Evolutionary conservation across 2,113 vertebrate genomes (phyloP), one percentile per base, ranked within the genome.

Genomic region (Gambusia affinis): DNA sequence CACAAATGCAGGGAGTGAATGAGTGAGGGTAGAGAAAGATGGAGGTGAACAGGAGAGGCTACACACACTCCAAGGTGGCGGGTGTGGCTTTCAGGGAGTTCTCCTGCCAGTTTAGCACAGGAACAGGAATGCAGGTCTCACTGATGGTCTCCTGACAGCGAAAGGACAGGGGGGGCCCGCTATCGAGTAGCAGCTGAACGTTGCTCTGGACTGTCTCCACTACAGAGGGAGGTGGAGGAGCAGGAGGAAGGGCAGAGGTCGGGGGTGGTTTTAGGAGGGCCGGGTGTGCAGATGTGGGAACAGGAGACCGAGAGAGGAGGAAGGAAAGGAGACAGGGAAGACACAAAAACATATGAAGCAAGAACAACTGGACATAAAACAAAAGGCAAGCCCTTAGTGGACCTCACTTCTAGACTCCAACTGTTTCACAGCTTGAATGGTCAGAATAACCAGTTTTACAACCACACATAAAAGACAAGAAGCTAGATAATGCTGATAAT

Each of bases 171-270:
- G 95, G 92, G 90, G 92, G 93, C 75, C 95, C 95, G 60, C 95
- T 95, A 94, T 99, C 97, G 94, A 96, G 94, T 82, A 98, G 94
- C 92, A 98, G 96, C 93, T 95, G 95, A 73, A 96, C 95, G 90
- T 96, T 96, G 95, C 95, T 97, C 96, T 98, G 97, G 95, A 98
- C 93, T 93, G 97, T 97, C 95, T 98, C 97, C 83, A 98, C 97
- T 97, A 91, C 91, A 96, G 93, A 88, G 90, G 90, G 90, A 86
- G 73, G 72, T 67, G 80, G 70, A 64, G 74, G 60, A 12, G 85
- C 67, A 71, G 68, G 80, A 68, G 61, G 74, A 7, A 74, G 68
- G 71, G 68, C 35, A 73, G 76, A 71, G 74, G 76, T 76, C 22
- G 14, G 57, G 73, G 31, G 29, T 47, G 61, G 73, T 29, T 72